These are phyloP conservation scores for Bombus haemorrhoidalis DNA, from an alignment of 1,140 invertebrate species.

Conservation along the genomic window DNA sequence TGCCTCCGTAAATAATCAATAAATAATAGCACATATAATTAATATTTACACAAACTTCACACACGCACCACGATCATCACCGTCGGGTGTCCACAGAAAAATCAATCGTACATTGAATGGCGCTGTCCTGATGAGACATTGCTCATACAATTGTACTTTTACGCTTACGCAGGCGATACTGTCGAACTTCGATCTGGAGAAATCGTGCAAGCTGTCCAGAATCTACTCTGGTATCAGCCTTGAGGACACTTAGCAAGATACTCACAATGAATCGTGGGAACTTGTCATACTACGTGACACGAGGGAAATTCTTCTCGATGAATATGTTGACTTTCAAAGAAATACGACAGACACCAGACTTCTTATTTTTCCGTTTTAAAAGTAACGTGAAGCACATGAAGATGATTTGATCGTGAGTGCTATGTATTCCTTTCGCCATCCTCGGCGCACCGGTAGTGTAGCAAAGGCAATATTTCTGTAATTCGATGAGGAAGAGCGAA, in stretches of 20 bases:
- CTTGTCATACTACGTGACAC: slow-evolving; percentile 32
- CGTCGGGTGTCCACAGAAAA: slow-evolving; percentile 1
- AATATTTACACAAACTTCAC: too few relatives aligned
- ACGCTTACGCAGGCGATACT: slow-evolving; percentile 45
- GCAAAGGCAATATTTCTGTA: neutral
- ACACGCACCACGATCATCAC: neutral
- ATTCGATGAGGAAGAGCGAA: neutral
- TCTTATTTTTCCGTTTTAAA: slow-evolving; percentile 53
- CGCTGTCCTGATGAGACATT: slow-evolving; percentile 43
- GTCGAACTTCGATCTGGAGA: slow-evolving; percentile 31
- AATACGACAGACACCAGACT: slow-evolving; percentile 41
- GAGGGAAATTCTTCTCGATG: slow-evolving; percentile 53
- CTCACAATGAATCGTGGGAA: slow-evolving; percentile 47
- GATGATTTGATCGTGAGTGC: neutral
- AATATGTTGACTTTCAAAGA: slow-evolving; percentile 57
- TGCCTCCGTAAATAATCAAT: too few relatives aligned
- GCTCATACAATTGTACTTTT: slow-evolving; percentile 51
- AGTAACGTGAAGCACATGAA: slow-evolving; percentile 25
- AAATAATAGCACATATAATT: too few relatives aligned
- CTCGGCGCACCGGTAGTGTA: neutral
- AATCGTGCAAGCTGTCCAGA: slow-evolving; percentile 22
- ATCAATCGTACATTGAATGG: slow-evolving; percentile 31
- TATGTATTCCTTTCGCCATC: too few relatives aligned
- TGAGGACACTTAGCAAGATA: slow-evolving; percentile 8
- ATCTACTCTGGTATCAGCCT: slow-evolving; percentile 39